Base-by-base conservation (phyloP, 2,888 invertebrate genomes). In the Cloeon dipterum region DNA sequence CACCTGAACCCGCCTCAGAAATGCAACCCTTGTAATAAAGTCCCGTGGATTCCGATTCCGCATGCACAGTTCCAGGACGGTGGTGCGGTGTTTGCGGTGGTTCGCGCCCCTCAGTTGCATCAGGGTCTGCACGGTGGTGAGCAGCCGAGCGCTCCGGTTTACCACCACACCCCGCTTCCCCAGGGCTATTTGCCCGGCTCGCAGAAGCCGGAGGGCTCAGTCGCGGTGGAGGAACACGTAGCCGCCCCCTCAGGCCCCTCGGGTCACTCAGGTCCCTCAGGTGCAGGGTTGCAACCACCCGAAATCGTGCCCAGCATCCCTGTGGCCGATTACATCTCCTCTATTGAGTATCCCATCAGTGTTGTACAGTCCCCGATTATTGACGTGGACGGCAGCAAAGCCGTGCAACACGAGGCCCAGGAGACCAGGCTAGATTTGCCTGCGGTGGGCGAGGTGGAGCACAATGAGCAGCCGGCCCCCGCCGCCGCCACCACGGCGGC, bases 41-140 rank as follows among this genome's bases (percentile, higher is more conserved):
- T 71, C 48, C 82, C 83, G 40, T 83, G 83, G 83, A 66, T 78
- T 46, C 83, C 83, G 25, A 69, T 82, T n/a, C 46, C 48, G 4
- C 8, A 38, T 45, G 4, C 38, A 36, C 32, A 35, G 21, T 32
- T 32, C 40, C 5, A 29, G n/a, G 29, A 29, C 29, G 29, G 29
- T 16, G 29, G 29, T 11, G 16, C n/a, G 16, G 29, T 29, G n/a
- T 29, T 29, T 8, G 29, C 29, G 29, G 29, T 29, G 29, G 29
- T 29, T 29, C 29, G 29, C 16, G 29, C 29, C 7, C 29, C 29
- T 7, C 29, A 29, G n/a, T 29, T 29, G 16, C 29, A 29, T 14
- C 29, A 29, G n/a, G 29, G 29, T 14, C 29, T 16, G 29, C 29
- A 7, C 7, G 29, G 29, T 5, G n/a, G n/a, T 29, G 5, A 10